These are phyloP conservation scores for Microtus richardsoni DNA, from an alignment of 2,113 vertebrate species.

Conservation along the genomic window DNA sequence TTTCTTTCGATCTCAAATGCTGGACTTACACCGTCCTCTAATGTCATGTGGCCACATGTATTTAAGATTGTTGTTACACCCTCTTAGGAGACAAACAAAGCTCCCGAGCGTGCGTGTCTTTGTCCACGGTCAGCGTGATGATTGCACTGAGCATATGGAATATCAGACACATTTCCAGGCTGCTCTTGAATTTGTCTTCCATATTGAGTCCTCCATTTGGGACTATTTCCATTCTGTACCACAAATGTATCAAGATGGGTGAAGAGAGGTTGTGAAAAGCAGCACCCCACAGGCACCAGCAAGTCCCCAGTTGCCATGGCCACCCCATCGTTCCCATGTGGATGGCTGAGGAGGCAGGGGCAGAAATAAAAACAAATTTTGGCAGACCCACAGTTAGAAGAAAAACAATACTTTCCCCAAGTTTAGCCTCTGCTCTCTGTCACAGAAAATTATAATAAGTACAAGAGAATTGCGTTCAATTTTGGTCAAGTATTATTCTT, in stretches of 20 bases:
- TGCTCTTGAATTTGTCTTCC: slow-evolving; percentile 32
- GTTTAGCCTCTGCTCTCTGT: slow-evolving; percentile 80
- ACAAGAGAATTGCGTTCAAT: slow-evolving; percentile 76
- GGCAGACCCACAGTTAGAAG: slow-evolving; percentile 70
- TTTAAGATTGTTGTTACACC: slow-evolving; percentile 77
- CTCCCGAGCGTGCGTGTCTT: slow-evolving; percentile 64
- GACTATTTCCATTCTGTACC: slow-evolving; percentile 25
- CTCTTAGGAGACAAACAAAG: slow-evolving; percentile 75
- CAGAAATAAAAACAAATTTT: slow-evolving; percentile 74
- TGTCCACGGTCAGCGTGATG: slow-evolving; percentile 34
- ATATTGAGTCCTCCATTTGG: slow-evolving; percentile 63
- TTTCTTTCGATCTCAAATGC: slow-evolving; percentile 73
- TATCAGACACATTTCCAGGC: slow-evolving; percentile 61
- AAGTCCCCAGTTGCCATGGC: slow-evolving; percentile 43
- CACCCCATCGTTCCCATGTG: slow-evolving; percentile 50
- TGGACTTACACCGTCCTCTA: slow-evolving; percentile 80
- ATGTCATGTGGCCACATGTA: slow-evolving; percentile 74
- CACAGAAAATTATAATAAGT: slow-evolving; percentile 81
- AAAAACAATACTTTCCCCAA: slow-evolving; percentile 79
- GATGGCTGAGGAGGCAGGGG: not conserved
- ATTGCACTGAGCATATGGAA: slow-evolving; percentile 13
- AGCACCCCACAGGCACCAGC: slow-evolving; percentile 46
- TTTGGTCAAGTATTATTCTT: slow-evolving; percentile 82
- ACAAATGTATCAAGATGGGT: slow-evolving; percentile 5
- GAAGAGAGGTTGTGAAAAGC: slow-evolving; percentile 18